Percentiles rank a stretch among this genome's conserved stretches.
phyloP scores from a whole-genome alignment of 1,140 invertebrate species.

The Anoplophora glabripennis region DNA sequence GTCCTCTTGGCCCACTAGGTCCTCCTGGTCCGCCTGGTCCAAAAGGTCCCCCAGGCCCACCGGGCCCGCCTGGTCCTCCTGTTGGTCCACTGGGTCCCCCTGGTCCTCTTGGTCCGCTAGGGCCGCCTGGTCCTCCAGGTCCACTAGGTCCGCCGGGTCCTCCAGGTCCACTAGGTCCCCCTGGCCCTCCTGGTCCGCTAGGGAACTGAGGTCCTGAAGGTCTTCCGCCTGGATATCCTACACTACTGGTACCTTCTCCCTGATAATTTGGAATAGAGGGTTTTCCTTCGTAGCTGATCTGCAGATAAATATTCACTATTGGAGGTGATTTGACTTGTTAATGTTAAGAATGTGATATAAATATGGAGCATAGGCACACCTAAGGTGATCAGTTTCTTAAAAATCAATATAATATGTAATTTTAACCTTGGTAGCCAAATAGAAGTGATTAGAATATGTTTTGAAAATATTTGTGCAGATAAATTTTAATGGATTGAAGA shows the following conservation, averaged over 20 bases:
- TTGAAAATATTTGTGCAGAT: too few relatives aligned
- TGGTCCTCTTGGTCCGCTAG: conserved; percentile 32
- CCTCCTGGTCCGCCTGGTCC: conserved; percentile 2
- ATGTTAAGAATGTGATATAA: too few relatives aligned
- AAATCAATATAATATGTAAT: too few relatives aligned
- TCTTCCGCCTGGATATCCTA: conserved; percentile 23
- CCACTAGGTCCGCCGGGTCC: background rate
- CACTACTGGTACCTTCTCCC: conserved; percentile 13
- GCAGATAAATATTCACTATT: conserved; percentile 20
- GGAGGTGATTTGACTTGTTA: too few relatives aligned
- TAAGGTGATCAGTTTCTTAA: too few relatives aligned
- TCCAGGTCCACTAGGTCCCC: conserved; percentile 8
- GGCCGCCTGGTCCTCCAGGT: conserved; percentile 46
- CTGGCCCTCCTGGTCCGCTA: background rate
- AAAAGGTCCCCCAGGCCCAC: conserved; percentile 36
- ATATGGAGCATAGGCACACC: too few relatives aligned
- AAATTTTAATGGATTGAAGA: too few relatives aligned
- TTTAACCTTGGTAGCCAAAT: too few relatives aligned
- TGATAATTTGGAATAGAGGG: conserved; percentile 54
- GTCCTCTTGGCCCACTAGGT: conserved; percentile 3
- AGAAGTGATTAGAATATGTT: too few relatives aligned
- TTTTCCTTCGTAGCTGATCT: conserved; percentile 62
- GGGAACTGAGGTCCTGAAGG: conserved; percentile 45
- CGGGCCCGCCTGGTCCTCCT: conserved; percentile 7
- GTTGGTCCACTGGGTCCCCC: conserved; percentile 10